Conservation (phyloP, 1,140 invertebrate species). For the Eupristina koningsbergeri region DNA sequence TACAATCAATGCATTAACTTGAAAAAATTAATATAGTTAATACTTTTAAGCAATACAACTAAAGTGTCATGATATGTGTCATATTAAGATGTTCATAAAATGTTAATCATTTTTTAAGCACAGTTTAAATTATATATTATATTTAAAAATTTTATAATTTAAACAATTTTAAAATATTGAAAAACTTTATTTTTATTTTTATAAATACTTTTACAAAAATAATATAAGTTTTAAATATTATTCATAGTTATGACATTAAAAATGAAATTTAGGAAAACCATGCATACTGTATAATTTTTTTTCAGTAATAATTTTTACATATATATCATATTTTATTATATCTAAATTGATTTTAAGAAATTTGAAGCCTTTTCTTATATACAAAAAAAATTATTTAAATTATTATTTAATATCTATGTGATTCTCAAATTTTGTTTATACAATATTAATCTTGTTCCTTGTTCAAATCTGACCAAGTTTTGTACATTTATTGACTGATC, state of each 20-base stretch:
- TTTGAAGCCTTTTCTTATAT: slow-evolving; percentile 31
- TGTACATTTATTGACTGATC: slow-evolving; percentile 58
- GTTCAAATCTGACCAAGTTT: slow-evolving; percentile 50
- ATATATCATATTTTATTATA: slow-evolving; percentile 4
- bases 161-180: neutral
- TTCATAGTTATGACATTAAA: neutral
- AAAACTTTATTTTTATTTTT: neutral
- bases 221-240: neutral
- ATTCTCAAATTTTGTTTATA: slow-evolving; percentile 49
- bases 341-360: slow-evolving; percentile 47
- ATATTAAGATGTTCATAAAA: neutral
- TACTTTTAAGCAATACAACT: no score
- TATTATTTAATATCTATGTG: slow-evolving; percentile 46
- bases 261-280: neutral
- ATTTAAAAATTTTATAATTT: neutral
- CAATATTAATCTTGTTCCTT: slow-evolving; percentile 52
- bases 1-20: slow-evolving; percentile 31
- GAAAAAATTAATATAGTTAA: neutral
- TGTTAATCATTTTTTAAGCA: neutral
- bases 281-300: neutral
- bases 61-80: slow-evolving; percentile 28
- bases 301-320: no score
- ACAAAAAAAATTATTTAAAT: slow-evolving; percentile 35
- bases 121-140: neutral
- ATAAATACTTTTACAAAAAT: neutral